Percentiles rank a stretch among this genome's conserved stretches.
Evolutionary conservation across 2,797 vertebrate species (phyloP).

Genomic region (Lutjanus campechanus): DNA sequence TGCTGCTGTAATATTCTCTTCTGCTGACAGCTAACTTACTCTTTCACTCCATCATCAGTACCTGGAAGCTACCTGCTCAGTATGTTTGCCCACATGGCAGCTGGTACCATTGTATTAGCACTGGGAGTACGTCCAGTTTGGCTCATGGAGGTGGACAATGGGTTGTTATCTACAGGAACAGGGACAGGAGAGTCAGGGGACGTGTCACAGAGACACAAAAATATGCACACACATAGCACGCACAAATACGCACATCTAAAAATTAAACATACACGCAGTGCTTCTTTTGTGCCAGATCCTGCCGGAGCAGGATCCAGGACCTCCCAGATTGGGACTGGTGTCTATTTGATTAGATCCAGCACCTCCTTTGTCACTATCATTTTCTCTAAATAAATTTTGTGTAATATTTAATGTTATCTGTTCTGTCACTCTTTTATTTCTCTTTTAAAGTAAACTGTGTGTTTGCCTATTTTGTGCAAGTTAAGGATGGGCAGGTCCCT

Average conservation of each 20-base stretch:
- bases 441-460: no score
- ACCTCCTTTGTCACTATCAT: no score
- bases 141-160: conserved; percentile 54
- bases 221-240: conserved; percentile 19
- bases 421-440: no score
- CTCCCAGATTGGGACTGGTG: no score
- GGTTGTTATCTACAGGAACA: conserved; percentile 75
- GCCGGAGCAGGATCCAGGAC: no score
- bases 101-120: conserved; percentile 65
- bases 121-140: conserved; percentile 75
- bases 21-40: conserved; percentile 38
- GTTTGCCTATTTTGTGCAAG: no score
- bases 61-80: conserved; percentile 48
- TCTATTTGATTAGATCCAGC: no score
- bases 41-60: conserved; percentile 41
- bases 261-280: conserved; percentile 42
- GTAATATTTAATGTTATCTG: no score
- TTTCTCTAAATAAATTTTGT: no score
- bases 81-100: conserved; percentile 59
- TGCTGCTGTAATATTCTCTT: conserved; percentile 37
- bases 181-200: conserved; percentile 65
- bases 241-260: conserved; percentile 23
- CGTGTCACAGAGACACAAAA: conserved; percentile 35
- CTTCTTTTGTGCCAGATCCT: no score
- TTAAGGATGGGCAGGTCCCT: no score